Evolutionary conservation across 2,113 vertebrate species (phyloP).

Genomic region (Brienomyrus brachyistius): DNA sequence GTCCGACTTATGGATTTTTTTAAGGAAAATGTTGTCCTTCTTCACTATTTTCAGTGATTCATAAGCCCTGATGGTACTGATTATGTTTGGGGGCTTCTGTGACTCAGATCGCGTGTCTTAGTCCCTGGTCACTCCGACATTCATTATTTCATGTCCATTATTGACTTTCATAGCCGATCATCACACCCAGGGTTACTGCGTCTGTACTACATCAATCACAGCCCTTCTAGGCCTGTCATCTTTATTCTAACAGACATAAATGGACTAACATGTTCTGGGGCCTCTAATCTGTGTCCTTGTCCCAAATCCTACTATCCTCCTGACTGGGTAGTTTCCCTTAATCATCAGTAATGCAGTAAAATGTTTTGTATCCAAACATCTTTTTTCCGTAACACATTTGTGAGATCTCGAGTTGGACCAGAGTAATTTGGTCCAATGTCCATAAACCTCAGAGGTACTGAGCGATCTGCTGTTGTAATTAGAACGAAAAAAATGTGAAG

Average conservation of each 20-base stretch:
- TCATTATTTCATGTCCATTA: not conserved
- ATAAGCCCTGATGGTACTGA: not conserved
- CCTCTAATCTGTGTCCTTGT: not conserved
- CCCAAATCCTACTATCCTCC: not conserved
- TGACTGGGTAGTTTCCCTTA: not conserved
- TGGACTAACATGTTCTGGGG: not conserved
- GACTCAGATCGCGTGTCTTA: not conserved
- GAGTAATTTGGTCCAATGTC: not conserved
- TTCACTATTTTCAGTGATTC: not conserved
- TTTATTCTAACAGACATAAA: not conserved
- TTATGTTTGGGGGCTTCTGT: not conserved
- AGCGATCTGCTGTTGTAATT: not conserved
- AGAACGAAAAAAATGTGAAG: not conserved
- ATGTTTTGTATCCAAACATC: not conserved
- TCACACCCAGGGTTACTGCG: not conserved
- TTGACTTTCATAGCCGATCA: not conserved
- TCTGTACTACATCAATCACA: not conserved
- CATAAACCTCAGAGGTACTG: not conserved
- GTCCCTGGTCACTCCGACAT: not conserved
- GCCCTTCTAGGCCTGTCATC: not conserved
- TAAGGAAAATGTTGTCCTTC: not conserved
- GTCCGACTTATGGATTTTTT: not conserved
- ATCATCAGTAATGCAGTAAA: not conserved
- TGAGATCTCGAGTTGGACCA: not conserved
- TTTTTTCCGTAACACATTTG: not conserved